These are phyloP conservation scores for Thymelicus acteon DNA, from an alignment of 2,888 invertebrate genomes.

Conservation along the genomic window DNA sequence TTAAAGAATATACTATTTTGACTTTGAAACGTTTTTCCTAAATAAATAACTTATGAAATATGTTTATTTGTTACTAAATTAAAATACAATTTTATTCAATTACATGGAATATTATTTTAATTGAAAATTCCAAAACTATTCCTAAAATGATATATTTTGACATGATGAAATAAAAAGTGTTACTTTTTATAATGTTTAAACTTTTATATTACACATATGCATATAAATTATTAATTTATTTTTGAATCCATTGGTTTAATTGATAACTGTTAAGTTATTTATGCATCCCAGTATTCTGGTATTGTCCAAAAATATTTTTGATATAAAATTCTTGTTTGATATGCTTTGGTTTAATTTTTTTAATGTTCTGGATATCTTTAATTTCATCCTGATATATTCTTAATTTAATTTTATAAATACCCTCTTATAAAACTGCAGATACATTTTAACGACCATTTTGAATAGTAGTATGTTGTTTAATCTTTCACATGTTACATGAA, in stretches of 20 bases:
- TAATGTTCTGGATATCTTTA: not conserved
- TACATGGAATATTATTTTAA: too few species aligned
- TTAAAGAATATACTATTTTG: too few species aligned
- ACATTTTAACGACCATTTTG: constrained; percentile 20
- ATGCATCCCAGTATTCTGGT: constrained; percentile 5
- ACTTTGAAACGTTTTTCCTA: too few species aligned
- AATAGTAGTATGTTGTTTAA: constrained; percentile 9
- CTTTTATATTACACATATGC: not conserved
- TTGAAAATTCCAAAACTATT: too few species aligned
- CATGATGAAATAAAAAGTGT: not conserved
- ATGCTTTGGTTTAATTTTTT: not conserved
- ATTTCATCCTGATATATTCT: not conserved
- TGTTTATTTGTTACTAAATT: too few species aligned
- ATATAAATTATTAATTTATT: not conserved
- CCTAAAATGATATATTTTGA: too few species aligned
- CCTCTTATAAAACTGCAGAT: not conserved
- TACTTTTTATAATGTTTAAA: not conserved
- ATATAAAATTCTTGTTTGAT: not conserved
- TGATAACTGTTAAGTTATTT: not conserved
- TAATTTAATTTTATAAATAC: not conserved
- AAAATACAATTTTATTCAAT: too few species aligned
- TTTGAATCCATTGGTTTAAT: constrained; percentile 3
- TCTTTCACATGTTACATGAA: constrained; percentile 25
- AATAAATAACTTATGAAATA: too few species aligned
- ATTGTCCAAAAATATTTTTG: constrained; percentile 7